Conservation (phyloP, 2,888 invertebrate species). For the Neoascia interrupta region DNA sequence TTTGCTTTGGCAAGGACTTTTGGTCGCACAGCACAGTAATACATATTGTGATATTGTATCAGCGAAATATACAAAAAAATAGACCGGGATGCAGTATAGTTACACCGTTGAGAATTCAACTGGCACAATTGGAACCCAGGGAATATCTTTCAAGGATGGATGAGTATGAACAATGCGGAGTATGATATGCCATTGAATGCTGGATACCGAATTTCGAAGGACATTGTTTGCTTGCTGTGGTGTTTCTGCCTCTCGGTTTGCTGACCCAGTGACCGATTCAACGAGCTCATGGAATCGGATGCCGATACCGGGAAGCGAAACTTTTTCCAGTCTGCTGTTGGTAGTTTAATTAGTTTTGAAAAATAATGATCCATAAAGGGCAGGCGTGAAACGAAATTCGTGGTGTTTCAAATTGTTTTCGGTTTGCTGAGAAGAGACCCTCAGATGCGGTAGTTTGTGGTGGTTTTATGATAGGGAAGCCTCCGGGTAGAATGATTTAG, state of each 20-base stretch:
- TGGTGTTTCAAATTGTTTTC: constrained; percentile 19
- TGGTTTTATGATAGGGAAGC: too few relatives aligned
- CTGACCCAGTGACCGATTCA: constrained; percentile 59
- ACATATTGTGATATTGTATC: constrained; percentile 12
- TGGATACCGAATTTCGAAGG: constrained; percentile 14
- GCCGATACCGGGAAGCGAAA: not conserved
- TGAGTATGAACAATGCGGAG: constrained; percentile 44
- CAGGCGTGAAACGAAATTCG: too few relatives aligned
- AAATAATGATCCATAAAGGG: constrained; percentile 19
- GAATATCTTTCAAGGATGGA: constrained; percentile 62
- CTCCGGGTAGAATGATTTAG: too few relatives aligned
- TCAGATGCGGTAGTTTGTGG: too few relatives aligned
- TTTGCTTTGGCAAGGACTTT: constrained; percentile 28
- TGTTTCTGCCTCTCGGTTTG: constrained; percentile 14
- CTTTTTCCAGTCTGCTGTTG: constrained; percentile 23
- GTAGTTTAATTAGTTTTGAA: constrained; percentile 52
- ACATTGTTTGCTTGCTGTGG: constrained; percentile 21
- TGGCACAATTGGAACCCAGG: constrained; percentile 34
- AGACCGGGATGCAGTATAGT: constrained; percentile 44
- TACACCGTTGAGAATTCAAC: constrained; percentile 60
- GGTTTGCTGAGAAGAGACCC: not conserved
- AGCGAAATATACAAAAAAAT: not conserved
- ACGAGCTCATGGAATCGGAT: constrained; percentile 8
- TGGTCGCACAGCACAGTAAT: constrained; percentile 17
- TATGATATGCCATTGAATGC: constrained; percentile 42